Conservation (phyloP, 2,797 vertebrate species). For the Urocyon cinereoargenteus region DNA sequence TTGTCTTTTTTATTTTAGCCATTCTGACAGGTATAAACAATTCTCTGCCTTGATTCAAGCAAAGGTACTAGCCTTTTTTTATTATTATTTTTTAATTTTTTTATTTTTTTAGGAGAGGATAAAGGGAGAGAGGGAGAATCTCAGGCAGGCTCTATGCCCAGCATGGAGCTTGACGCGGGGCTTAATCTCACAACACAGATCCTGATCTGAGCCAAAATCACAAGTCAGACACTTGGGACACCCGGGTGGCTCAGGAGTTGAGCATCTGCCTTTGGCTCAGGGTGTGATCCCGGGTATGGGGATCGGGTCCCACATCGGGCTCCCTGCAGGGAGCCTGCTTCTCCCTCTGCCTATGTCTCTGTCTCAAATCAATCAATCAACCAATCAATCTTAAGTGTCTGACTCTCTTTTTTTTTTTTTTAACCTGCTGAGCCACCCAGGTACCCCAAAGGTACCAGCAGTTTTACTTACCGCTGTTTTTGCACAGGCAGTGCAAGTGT, state of each 20-base stretch:
- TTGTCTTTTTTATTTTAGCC: neutral
- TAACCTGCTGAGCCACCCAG: neutral
- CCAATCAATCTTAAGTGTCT: too few relatives aligned
- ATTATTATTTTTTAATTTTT: too few relatives aligned
- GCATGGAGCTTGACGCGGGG: neutral
- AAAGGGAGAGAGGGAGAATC: neutral
- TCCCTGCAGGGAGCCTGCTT: too few relatives aligned
- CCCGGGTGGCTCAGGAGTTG: too few relatives aligned
- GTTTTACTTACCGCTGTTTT: neutral
- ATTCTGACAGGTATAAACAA: neutral
- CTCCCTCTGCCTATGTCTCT: too few relatives aligned
- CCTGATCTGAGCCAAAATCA: neutral
- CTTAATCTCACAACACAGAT: neutral
- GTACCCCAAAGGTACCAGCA: neutral
- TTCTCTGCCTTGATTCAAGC: neutral
- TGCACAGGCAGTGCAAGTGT: neutral
- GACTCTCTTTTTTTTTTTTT: too few relatives aligned
- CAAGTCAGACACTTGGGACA: neutral
- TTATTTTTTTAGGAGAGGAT: neutral
- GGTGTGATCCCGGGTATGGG: too few relatives aligned
- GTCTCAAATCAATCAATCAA: too few relatives aligned
- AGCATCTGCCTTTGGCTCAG: too few relatives aligned
- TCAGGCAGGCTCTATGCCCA: neutral
- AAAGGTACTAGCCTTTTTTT: neutral
- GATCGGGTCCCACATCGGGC: too few relatives aligned